Evolutionary conservation across 92 coral and sea anemone genomes (phyloP), one percentile per base, ranked within the genome.

Genomic region (Umimayanthus chanpuru): DNA sequence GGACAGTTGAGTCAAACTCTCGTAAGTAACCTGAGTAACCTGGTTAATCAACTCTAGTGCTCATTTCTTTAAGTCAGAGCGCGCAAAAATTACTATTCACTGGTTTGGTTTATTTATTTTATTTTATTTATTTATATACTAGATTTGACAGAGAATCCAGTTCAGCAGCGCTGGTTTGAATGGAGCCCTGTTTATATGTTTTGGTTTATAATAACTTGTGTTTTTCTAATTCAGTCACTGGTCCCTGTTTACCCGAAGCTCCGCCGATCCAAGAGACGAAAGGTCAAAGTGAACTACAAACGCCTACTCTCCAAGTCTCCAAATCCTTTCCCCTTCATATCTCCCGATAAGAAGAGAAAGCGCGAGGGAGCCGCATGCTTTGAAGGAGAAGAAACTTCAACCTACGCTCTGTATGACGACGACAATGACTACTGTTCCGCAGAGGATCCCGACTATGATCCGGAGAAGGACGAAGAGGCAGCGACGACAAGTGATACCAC

Each of bases 401-500:
- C 90, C n/a, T 86, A 82, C 30, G 96, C 91, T 56, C 85, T 96
- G 38, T 85, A 92, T 67, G 88, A 86, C 53, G 93, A 94, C 38
- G 82, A 74, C 61, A 84, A 92, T 7, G 71, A 88, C n/a, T 96
- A 94, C 88, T 79, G 77, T 44, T 95, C 98, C 79, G 98, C 92
- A 29, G 98, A 94, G 16, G 98, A 96, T 86, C 93, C 98, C 44
- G 96, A 96, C 78, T 96, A 92, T 88, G 85, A 36, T 65, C 98
- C 98, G 80, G 73, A 82, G 20, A 85, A 89, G 40, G 88, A 89
- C 91, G 96, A 89, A 75, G 85, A 73, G 85, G 86, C 65, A 85
- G 86, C 65, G 86, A 86, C 0, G 58, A 61, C 38, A 81, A 85
- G 80, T 80, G 85, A 77, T 16, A 53, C 56, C 36, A 0, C 64